phyloP scores from a whole-genome alignment of 2,797 vertebrate species.

The Sebastolobus altivelis region DNA sequence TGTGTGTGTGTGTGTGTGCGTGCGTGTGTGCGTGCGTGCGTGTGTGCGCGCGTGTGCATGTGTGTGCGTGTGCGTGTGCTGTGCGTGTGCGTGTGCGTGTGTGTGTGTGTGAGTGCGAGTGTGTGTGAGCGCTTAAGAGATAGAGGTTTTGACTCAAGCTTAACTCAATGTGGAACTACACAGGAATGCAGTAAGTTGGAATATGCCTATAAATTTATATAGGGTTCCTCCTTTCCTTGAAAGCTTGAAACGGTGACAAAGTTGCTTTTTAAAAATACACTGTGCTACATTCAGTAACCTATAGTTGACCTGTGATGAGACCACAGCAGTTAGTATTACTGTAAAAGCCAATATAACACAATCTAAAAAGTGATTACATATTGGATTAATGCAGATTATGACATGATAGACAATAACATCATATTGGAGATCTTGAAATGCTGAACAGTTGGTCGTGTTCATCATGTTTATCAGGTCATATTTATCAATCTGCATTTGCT shows the following conservation, averaged over 20 bases:
- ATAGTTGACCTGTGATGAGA: not conserved
- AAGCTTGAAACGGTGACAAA: constrained; percentile 40
- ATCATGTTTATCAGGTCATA: not conserved
- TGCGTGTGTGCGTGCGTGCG: constrained; percentile 23
- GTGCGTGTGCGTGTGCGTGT: constrained; percentile 39
- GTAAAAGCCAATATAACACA: constrained; percentile 1
- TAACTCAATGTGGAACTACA: constrained; percentile 60
- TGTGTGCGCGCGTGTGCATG: constrained; percentile 38
- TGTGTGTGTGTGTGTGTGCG: constrained; percentile 39
- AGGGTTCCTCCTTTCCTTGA: constrained; percentile 39
- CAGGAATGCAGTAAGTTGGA: constrained; percentile 70
- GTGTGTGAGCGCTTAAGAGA: constrained; percentile 44
- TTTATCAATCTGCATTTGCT: not conserved
- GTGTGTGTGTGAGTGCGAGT: constrained; percentile 43
- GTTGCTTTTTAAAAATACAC: constrained; percentile 9
- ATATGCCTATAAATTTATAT: constrained; percentile 54
- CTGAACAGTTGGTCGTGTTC: not conserved
- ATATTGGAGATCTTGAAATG: not conserved
- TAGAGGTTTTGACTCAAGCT: constrained; percentile 67
- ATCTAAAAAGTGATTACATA: not conserved
- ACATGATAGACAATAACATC: not conserved
- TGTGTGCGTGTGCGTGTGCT: constrained; percentile 37
- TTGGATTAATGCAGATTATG: not conserved
- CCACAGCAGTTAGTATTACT: constrained; percentile 6
- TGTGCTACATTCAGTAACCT: not conserved